These are phyloP conservation scores for Melierax canorus DNA, from an alignment of 2,113 vertebrate species.

Conservation along the genomic window DNA sequence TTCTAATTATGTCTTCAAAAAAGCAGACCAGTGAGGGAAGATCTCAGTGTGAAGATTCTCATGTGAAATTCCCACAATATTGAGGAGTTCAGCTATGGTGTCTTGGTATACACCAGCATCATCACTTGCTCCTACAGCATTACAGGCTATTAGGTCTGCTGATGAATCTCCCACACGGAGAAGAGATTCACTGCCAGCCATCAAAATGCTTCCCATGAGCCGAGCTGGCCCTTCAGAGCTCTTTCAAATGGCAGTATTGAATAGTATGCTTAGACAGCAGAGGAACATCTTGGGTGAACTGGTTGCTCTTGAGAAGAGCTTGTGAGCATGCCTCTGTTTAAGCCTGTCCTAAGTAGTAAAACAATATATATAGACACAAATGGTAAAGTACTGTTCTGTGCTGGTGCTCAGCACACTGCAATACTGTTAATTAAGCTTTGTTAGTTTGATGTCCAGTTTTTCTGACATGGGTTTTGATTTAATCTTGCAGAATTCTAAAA, in stretches of 20 bases:
- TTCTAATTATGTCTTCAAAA: neutral
- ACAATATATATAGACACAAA: neutral
- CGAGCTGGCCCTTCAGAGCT: neutral
- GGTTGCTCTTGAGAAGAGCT: neutral
- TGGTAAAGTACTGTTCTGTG: neutral
- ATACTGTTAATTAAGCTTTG: neutral
- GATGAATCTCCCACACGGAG: accelerated
- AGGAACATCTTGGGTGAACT: neutral
- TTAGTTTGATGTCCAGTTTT: conserved; percentile 1
- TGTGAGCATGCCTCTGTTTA: neutral
- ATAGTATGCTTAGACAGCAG: neutral
- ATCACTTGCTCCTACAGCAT: neutral
- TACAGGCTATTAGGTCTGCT: neutral
- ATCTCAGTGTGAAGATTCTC: neutral
- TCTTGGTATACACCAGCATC: neutral
- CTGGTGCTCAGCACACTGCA: neutral
- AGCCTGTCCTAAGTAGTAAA: neutral
- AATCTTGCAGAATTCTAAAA: neutral
- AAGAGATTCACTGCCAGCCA: neutral
- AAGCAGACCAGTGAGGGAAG: neutral
- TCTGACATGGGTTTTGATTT: neutral
- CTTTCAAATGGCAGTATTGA: neutral
- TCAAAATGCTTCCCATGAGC: neutral
- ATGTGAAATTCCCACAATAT: neutral
- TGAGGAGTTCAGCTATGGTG: neutral